These are phyloP conservation scores for Darevskia mixta DNA, from an alignment of 2,797 vertebrate genomes.

Conservation along the genomic window DNA sequence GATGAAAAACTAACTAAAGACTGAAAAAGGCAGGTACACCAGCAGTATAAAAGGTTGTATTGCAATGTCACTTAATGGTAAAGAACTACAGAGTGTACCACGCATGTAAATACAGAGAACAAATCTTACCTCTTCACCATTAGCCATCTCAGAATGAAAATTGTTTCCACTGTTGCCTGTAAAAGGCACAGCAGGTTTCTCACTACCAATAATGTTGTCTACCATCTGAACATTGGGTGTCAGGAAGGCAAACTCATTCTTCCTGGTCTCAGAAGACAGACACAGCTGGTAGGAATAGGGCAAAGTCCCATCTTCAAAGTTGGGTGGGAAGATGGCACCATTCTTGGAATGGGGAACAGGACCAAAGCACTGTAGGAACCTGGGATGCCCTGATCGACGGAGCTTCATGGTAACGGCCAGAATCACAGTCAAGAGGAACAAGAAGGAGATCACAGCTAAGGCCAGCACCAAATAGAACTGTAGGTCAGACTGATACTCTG, in stretches of 20 bases:
- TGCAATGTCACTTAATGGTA: background rate
- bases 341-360: conserved; percentile 54
- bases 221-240: conserved; percentile 21
- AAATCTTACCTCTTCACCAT: conserved; percentile 8
- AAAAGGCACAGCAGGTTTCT: background rate
- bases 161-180: background rate
- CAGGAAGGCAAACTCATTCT: conserved; percentile 36
- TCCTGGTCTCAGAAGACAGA: conserved; percentile 28
- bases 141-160: background rate
- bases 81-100: too few relatives aligned
- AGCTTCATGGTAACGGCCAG: conserved; percentile 54
- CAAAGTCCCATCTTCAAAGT: conserved; percentile 67
- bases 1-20: background rate
- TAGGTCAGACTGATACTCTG: background rate
- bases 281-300: conserved; percentile 72
- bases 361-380: conserved; percentile 43
- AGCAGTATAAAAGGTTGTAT: background rate
- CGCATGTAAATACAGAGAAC: background rate
- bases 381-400: conserved; percentile 11
- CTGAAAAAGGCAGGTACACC: background rate
- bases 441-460: conserved; percentile 56
- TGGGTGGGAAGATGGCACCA: conserved; percentile 41
- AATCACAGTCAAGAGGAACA: conserved; percentile 72
- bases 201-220: background rate
- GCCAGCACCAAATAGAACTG: conserved; percentile 67